phyloP scores from a whole-genome alignment of 2,113 vertebrate species.

The Neotoma lepida region DNA sequence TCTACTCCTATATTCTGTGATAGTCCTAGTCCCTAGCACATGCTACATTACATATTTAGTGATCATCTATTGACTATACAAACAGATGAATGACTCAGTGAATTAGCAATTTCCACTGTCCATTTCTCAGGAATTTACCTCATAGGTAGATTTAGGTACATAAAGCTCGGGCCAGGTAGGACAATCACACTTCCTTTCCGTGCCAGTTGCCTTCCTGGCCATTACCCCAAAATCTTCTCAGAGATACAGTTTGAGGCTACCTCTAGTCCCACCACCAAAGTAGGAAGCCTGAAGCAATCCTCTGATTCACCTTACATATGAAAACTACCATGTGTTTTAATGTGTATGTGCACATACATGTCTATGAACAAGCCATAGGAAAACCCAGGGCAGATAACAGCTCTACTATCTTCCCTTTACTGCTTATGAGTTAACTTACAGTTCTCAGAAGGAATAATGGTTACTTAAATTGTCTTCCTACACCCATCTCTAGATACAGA shows the following conservation, averaged over 20 bases:
- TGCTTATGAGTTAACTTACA: neutral
- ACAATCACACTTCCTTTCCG: neutral
- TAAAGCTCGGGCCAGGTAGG: neutral
- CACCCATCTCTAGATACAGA: neutral
- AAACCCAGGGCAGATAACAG: neutral
- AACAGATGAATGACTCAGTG: neutral
- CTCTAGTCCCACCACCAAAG: neutral
- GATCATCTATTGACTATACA: slow-evolving; percentile 5
- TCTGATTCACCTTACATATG: neutral
- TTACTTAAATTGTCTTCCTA: neutral
- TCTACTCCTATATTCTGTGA: neutral
- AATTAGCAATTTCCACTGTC: neutral
- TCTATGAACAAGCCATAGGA: neutral
- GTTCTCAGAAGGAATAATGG: neutral
- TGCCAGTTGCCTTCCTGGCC: neutral
- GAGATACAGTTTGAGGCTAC: neutral
- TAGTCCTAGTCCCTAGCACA: neutral
- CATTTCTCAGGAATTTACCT: neutral
- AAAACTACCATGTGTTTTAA: neutral
- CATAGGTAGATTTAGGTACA: neutral
- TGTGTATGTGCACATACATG: neutral
- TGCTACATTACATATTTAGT: neutral
- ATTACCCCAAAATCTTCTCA: neutral
- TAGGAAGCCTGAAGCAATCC: neutral
- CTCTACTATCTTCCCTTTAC: neutral